A percentile compares a stretch with the other conserved stretches of the same genome.
These are phyloP conservation scores for Arvicanthis niloticus DNA, from an alignment of 2,113 vertebrate genomes.

Conservation along the genomic window DNA sequence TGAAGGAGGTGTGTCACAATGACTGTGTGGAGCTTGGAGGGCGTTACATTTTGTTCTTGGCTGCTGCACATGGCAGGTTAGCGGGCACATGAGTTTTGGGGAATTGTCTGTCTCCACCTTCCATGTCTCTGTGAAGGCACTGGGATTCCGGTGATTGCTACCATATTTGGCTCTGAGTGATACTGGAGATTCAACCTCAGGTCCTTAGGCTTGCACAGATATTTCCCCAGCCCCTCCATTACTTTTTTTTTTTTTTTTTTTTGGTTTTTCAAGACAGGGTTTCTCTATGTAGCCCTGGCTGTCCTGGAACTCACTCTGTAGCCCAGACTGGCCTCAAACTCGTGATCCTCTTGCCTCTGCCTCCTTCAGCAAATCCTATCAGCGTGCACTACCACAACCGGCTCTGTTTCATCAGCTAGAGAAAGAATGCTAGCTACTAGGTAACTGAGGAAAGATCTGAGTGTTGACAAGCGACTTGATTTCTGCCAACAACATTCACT, in stretches of 20 bases:
- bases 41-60: neutral
- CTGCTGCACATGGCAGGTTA: neutral
- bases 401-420: neutral
- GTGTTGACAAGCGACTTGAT: neutral
- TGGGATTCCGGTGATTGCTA: neutral
- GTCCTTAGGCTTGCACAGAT: neutral
- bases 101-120: neutral
- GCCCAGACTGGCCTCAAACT: too few species aligned
- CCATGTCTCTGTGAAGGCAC: neutral
- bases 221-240: too few species aligned
- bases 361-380: too few species aligned
- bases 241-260: too few species aligned
- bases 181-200: neutral
- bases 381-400: too few species aligned
- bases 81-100: too few species aligned
- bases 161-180: neutral
- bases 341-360: too few species aligned
- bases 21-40: neutral
- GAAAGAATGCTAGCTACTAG: neutral
- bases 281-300: too few species aligned
- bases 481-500: neutral
- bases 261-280: too few species aligned
- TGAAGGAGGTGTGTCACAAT: neutral
- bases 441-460: neutral
- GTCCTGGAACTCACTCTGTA: too few species aligned